phyloP scores from a whole-genome alignment of 2,797 vertebrate species.

The Anniella stebbinsi region DNA sequence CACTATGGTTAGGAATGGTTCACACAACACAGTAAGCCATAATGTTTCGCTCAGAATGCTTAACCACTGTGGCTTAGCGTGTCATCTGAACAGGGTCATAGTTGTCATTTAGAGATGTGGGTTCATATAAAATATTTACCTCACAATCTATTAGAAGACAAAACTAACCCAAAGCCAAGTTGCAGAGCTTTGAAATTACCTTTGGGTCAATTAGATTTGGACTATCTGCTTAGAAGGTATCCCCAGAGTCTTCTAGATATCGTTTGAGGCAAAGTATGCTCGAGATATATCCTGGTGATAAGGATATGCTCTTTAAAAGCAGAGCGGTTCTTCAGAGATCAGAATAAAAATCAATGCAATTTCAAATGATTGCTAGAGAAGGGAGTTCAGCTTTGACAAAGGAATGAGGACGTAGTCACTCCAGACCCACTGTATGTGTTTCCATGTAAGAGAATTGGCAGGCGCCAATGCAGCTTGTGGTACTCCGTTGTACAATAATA shows the following conservation, averaged over 20 bases:
- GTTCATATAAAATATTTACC: neutral
- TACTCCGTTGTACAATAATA: neutral
- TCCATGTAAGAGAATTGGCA: slow-evolving; percentile 32
- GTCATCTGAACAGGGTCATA: too few relatives aligned
- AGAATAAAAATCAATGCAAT: neutral
- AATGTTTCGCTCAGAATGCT: too few relatives aligned
- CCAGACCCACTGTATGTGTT: slow-evolving; percentile 25
- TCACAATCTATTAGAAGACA: neutral
- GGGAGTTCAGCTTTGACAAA: slow-evolving; percentile 6
- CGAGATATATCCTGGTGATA: neutral
- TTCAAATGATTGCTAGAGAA: neutral
- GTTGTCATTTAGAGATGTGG: neutral
- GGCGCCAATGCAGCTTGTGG: neutral
- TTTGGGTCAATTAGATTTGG: neutral
- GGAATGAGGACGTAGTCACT: slow-evolving; percentile 18
- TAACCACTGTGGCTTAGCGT: too few relatives aligned
- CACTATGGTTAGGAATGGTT: too few relatives aligned
- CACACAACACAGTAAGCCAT: too few relatives aligned
- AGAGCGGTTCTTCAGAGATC: neutral
- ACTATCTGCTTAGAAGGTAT: neutral
- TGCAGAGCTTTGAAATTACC: neutral
- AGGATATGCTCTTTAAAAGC: neutral
- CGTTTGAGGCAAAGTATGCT: neutral
- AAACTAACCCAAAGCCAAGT: neutral
- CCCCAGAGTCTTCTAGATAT: neutral